A percentile compares a stretch with the other conserved stretches of the same genome.
phyloP scores from a whole-genome alignment of 2,888 invertebrate species.

The Amblyjoppa fuscipennis region DNA sequence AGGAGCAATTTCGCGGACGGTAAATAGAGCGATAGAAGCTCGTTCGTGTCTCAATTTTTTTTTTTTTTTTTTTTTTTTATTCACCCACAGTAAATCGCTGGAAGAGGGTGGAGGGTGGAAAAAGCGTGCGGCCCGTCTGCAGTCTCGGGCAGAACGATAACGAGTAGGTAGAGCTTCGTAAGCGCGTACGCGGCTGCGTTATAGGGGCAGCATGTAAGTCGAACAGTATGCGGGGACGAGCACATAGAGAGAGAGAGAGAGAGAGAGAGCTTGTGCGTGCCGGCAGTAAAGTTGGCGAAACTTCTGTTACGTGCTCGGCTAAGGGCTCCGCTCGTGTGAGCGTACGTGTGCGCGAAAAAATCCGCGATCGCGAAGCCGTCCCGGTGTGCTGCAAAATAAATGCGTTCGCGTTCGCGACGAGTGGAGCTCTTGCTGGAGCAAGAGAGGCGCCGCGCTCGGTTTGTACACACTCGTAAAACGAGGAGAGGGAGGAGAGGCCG shows the following conservation, averaged over 20 bases:
- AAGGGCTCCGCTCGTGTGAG: neutral
- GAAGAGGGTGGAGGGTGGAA: neutral
- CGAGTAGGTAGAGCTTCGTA: constrained; percentile 22
- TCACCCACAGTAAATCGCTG: neutral
- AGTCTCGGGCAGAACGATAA: constrained; percentile 18
- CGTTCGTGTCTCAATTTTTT: constrained; percentile 12
- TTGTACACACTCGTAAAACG: constrained; percentile 43
- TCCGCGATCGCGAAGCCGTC: constrained; percentile 36
- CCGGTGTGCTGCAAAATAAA: constrained; percentile 36
- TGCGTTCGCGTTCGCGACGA: constrained; percentile 36
- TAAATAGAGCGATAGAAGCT: constrained; percentile 26
- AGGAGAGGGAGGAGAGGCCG: neutral
- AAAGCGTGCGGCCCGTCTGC: constrained; percentile 7
- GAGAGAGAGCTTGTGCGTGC: constrained; percentile 22
- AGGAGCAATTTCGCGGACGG: neutral
- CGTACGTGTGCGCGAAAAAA: neutral
- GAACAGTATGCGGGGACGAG: constrained; percentile 4
- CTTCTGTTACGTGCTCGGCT: constrained; percentile 15
- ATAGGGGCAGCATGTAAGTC: constrained; percentile 2
- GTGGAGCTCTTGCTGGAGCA: neutral
- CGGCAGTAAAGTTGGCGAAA: constrained; percentile 41
- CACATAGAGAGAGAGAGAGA: neutral
- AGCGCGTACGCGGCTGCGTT: constrained; percentile 15
- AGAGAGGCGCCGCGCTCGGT: constrained; percentile 17
- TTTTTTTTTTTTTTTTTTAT: neutral